Conservation (phyloP, 2,797 vertebrate genomes). For the Steatocranus sp. region DNA sequence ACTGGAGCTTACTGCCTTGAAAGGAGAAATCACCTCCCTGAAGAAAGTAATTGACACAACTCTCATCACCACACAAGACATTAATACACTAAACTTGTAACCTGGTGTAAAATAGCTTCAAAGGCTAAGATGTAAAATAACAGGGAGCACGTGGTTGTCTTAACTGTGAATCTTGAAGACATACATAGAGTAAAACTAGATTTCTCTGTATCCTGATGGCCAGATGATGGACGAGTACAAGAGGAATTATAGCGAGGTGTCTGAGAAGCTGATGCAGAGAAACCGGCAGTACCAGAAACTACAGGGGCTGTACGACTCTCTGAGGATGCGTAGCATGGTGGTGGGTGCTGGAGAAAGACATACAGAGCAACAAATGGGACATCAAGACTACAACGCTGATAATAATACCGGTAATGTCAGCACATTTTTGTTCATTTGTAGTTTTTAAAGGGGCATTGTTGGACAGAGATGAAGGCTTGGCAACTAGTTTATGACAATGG, state of each 20-base stretch:
- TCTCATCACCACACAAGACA: background rate
- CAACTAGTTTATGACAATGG: background rate
- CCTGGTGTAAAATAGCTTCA: background rate
- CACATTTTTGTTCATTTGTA: background rate
- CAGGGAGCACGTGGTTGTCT: fast-evolving
- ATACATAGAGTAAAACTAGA: background rate
- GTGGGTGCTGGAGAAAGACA: constrained; percentile 64
- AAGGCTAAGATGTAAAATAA: background rate
- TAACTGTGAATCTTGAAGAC: background rate
- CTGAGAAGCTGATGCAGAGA: constrained; percentile 87
- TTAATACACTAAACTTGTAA: background rate
- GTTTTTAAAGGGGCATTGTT: background rate
- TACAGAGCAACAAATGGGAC: background rate
- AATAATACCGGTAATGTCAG: constrained; percentile 32
- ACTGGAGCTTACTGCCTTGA: constrained; percentile 80
- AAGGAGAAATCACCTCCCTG: constrained; percentile 78
- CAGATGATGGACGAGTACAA: constrained; percentile 91
- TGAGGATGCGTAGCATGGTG: constrained; percentile 81
- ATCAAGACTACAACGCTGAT: constrained; percentile 44
- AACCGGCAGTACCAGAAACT: constrained; percentile 90
- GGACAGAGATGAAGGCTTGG: background rate
- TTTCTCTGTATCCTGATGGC: background rate
- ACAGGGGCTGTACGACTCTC: constrained; percentile 85
- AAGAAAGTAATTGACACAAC: constrained; percentile 69
- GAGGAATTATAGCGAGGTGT: constrained; percentile 86